phyloP scores from a whole-genome alignment of 2,797 vertebrate species.

The Helarctos malayanus region DNA sequence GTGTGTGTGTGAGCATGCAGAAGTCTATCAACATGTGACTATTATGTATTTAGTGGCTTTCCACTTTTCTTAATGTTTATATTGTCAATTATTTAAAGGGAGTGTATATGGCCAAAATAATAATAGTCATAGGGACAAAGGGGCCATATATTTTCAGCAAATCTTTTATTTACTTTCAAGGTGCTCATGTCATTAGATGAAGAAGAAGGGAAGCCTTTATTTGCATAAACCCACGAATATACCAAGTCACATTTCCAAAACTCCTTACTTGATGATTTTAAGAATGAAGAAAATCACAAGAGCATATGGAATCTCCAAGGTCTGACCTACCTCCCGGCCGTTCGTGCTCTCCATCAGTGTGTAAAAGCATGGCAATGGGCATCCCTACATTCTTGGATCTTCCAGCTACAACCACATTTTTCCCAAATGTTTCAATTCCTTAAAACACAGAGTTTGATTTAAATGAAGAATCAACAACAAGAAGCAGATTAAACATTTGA shows the following conservation, averaged over 20 bases:
- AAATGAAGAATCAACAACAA: slow-evolving; percentile 28
- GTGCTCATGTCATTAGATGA: background rate
- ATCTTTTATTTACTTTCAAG: background rate
- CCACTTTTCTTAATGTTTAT: background rate
- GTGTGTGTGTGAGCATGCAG: background rate
- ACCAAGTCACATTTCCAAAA: background rate
- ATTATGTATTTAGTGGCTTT: background rate
- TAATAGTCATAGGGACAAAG: background rate
- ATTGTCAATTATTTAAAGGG: background rate
- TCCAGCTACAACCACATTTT: slow-evolving; percentile 95
- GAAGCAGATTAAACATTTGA: slow-evolving; percentile 21
- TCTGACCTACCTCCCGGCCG: slow-evolving; percentile 93
- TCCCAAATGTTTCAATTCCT: slow-evolving; percentile 94
- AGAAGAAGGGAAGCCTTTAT: background rate
- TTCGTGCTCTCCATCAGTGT: slow-evolving; percentile 94
- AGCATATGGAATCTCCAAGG: background rate
- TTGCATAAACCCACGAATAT: background rate
- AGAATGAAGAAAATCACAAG: background rate
- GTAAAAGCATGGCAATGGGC: slow-evolving; percentile 96
- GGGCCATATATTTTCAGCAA: background rate
- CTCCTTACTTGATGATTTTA: background rate
- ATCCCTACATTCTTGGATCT: slow-evolving; percentile 97
- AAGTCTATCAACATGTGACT: background rate
- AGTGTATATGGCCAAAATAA: background rate
- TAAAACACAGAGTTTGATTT: slow-evolving; percentile 72